Base-by-base conservation (phyloP, 1,140 invertebrate genomes). In the Apis cerana region DNA sequence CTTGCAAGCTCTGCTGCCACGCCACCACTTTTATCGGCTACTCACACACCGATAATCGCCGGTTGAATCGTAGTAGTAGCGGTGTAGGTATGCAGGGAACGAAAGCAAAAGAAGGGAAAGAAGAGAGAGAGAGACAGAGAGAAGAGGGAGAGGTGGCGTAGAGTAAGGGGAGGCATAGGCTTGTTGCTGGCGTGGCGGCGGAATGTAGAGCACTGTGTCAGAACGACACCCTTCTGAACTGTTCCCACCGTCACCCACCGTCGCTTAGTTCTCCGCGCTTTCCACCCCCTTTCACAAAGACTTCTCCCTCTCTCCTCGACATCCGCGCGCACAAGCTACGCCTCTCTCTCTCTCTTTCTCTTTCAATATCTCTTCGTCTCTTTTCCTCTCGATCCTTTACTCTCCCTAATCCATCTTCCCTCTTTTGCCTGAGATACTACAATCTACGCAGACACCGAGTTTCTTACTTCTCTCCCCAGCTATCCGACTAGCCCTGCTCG, bases 201-300 rank as follows among this genome's bases (percentile, higher is more conserved):
- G 92, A 91, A 93, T 93, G 89, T 93, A 87, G 92, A 93, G 91
- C 92, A 93, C 89, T 93, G 90, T 93, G 92, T 91, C 91, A 92
- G 83, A 92, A 86, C 89, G 91, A 90, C 89, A 92, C 89, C 91
- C 91, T 91, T 88, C 86, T 88, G 81, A 88, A 87, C 88, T 76
- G 75, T 64, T 83, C 74, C 65, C 82, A 85, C 48, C 86, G 80
- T 82, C 83, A 76, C 54, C 83, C 80, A 61, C 27, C 27, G 80
- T 83, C 80, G 80, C 79, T 84, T 86, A 75, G 83, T 85, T 82
- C 80, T 84, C 82, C 78, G 74, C 81, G 50, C 84, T 70, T 81
- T 85, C 70, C 79, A 69, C 82, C 78, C 62, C 76, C 48, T 80
- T 88, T 85, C 81, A 72, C 75, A 80, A 87, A 87, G 79, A 56